Percentiles rank a stretch among this genome's conserved stretches.
phyloP scores from a whole-genome alignment of 1,140 invertebrate species.

The Drosophila novamexicana region DNA sequence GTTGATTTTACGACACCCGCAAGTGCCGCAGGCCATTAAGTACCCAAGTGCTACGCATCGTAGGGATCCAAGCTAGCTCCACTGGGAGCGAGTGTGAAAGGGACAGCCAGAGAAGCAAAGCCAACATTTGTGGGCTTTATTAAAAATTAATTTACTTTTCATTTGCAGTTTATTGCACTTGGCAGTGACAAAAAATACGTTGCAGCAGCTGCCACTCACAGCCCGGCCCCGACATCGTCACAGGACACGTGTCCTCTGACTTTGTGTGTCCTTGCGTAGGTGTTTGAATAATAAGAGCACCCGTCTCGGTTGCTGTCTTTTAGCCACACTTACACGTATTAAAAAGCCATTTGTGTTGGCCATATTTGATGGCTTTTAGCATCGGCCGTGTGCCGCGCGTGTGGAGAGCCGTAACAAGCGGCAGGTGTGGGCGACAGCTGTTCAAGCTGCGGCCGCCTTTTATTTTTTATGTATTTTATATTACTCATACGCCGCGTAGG shows the following conservation, averaged over 20 bases:
- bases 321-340: constrained; percentile 74
- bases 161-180: constrained; percentile 82
- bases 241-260: constrained; percentile 2
- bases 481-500: constrained; percentile 62
- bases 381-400: constrained; percentile 48
- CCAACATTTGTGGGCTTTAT: constrained; percentile 70
- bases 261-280: constrained; percentile 16
- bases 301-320: constrained; percentile 28
- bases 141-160: constrained; percentile 83
- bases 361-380: constrained; percentile 79
- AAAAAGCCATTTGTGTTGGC: constrained; percentile 78
- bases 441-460: constrained; percentile 23
- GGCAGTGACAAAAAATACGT: constrained; percentile 57
- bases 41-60: constrained; percentile 62
- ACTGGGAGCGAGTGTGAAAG: constrained; percentile 9
- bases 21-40: constrained; percentile 77
- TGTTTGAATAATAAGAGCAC: constrained; percentile 47
- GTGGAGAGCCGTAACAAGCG: constrained; percentile 20
- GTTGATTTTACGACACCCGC: constrained; percentile 79
- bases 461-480: constrained; percentile 65
- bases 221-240: not conserved
- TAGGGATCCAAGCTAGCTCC: constrained; percentile 23
- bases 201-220: constrained; percentile 51
- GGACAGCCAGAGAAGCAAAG: not conserved
- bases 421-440: constrained; percentile 24